These are phyloP conservation scores for Smittia aterrima DNA, from an alignment of 2,888 invertebrate species.

Conservation along the genomic window DNA sequence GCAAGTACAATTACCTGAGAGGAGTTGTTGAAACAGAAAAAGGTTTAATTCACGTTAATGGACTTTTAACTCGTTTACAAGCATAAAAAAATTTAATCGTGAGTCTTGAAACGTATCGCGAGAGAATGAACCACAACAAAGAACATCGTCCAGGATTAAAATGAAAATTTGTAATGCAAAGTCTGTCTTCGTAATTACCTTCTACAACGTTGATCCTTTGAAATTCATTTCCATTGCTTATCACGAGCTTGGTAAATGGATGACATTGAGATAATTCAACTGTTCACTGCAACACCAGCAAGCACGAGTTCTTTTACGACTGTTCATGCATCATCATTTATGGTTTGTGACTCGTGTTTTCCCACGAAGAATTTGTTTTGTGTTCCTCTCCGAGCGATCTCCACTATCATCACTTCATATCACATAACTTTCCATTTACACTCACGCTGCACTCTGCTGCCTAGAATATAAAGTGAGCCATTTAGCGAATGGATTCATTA, in stretches of 20 bases:
- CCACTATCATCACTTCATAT: conserved; percentile 33
- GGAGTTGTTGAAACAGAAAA: neutral
- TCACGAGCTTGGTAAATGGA: neutral
- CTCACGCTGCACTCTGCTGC: conserved; percentile 26
- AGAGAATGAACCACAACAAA: neutral
- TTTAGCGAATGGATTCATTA: conserved; percentile 27
- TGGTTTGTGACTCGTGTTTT: neutral
- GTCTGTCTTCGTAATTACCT: neutral
- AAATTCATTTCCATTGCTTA: neutral
- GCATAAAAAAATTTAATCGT: conserved; percentile 35
- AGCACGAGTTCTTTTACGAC: neutral
- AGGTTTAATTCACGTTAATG: conserved; percentile 27
- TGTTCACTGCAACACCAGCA: neutral
- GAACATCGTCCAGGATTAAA: neutral
- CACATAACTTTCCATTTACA: conserved; percentile 36
- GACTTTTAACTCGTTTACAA: conserved; percentile 31
- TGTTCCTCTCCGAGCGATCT: neutral
- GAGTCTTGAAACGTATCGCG: neutral
- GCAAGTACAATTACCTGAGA: neutral
- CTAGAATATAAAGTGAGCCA: conserved; percentile 30
- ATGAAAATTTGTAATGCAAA: neutral
- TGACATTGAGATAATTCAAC: neutral
- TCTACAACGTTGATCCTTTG: neutral
- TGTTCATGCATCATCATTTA: conserved; percentile 2
- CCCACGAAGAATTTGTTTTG: neutral